These are phyloP conservation scores for Zoanthus sansibaricus DNA, from an alignment of 92 coral and sea anemone genomes.

Conservation along the genomic window DNA sequence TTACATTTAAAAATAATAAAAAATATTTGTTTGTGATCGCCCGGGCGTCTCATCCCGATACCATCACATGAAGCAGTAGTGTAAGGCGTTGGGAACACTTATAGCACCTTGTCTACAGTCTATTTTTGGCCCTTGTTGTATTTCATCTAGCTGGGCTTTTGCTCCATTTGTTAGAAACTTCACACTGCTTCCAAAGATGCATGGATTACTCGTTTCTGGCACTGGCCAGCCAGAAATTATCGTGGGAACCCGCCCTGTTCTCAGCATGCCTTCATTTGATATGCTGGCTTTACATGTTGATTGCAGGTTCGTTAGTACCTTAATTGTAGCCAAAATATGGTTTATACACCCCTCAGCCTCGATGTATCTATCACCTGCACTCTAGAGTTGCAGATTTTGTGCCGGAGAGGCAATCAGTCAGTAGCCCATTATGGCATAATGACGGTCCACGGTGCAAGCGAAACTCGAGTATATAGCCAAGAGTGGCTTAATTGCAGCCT, in stretches of 20 bases:
- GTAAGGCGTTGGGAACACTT: conserved; percentile 28
- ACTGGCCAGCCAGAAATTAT: conserved; percentile 30
- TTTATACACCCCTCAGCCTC: neutral
- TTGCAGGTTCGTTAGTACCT: conserved; percentile 12
- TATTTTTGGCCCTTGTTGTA: conserved; percentile 11
- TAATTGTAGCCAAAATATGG: neutral
- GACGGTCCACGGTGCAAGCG: neutral
- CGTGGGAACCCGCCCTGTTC: conserved; percentile 6
- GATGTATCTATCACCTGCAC: neutral
- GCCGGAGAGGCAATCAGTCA: neutral
- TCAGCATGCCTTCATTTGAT: conserved; percentile 23
- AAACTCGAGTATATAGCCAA: neutral
- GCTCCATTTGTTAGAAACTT: neutral
- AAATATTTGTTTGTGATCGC: conserved; percentile 7
- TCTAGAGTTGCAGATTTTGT: neutral
- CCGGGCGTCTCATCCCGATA: neutral
- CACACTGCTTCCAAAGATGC: conserved; percentile 12
- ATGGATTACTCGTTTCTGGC: conserved; percentile 37
- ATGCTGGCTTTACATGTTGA: conserved; percentile 23
- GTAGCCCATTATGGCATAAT: neutral
- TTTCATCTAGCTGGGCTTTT: conserved; percentile 16
- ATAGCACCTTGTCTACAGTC: conserved; percentile 7
- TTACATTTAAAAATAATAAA: neutral
- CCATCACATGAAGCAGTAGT: neutral
- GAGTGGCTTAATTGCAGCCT: neutral